Conservation (phyloP, 2,888 invertebrate species). For the Plagiodera versicolora region DNA sequence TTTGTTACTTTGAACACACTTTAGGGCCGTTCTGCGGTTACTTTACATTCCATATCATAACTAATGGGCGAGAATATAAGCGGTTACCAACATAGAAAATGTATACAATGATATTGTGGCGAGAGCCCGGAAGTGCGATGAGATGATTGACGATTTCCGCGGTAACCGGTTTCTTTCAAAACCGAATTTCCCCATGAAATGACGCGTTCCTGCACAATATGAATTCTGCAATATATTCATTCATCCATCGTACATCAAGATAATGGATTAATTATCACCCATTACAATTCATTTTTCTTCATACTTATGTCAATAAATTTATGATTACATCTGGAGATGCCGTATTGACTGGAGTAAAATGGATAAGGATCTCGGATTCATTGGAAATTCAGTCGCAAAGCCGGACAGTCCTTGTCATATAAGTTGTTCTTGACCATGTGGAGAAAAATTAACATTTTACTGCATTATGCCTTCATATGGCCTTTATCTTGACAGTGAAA, state of each 20-base stretch:
- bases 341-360: background rate
- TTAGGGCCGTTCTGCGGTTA: background rate
- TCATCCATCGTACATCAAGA: no score
- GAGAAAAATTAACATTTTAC: slow-evolving; percentile 17
- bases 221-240: no score
- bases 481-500: slow-evolving; percentile 19
- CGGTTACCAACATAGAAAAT: background rate
- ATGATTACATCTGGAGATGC: background rate
- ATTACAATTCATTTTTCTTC: background rate
- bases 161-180: no score
- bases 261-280: no score
- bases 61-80: background rate
- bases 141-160: background rate
- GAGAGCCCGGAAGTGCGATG: background rate
- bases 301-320: background rate
- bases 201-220: no score
- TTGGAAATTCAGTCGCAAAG: background rate
- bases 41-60: background rate
- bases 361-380: background rate
- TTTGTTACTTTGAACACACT: no score
- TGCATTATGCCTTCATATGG: slow-evolving; percentile 15
- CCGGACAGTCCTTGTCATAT: slow-evolving; percentile 1
- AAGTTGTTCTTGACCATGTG: slow-evolving; percentile 4
- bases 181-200: no score
- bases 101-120: background rate